Evolutionary conservation across 2,888 invertebrate genomes (phyloP), one percentile per base, ranked within the genome.

Genomic region (Drosophila silvestris): DNA sequence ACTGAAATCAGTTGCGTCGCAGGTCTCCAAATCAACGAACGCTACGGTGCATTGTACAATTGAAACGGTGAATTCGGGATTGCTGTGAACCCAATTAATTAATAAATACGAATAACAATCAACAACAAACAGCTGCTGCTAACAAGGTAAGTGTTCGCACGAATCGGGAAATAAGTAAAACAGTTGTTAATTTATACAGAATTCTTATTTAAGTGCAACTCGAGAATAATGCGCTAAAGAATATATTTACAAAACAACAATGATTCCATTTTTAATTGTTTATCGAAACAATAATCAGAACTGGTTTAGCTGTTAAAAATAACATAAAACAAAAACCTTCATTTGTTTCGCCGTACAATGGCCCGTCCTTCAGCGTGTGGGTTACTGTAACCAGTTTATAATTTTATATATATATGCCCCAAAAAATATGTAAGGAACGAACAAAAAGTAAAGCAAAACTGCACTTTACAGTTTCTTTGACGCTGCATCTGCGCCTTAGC

Each of bases 1-100:
- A 64, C 64, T 56, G 12, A 71, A 86, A 79, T 78, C 91, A 89
- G 89, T 89, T 91, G 66, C 72, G 68, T 70, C 77, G 72, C 82
- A 81, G 76, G 74, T 81, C 81, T 91, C 70, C 64, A 74, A 73
- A 52, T 37, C 47, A 78, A 74, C 88, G 81, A 79, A 72, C 88
- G 81, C 59, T 78, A 70, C 68, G 74, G 68, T 85, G 80, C 77
- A 78, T 76, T 63, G 5, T 39, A 37, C 33, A 68, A 61, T 65
- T 57, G 32, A 73, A 51, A 56, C 71, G 70, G 33, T 66, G 1
- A 52, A 50, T 70, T 41, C 62, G 60, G 64, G 39, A 32, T 60
- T 52, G 32, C 50, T 60, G 32, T 54, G 22, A 57, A 35, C 53
- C 59, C 72, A 60, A 57, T 70, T 76, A 80, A 80, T 69, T 74